These are phyloP conservation scores for Stigmatopora nigra DNA, from an alignment of 2,113 vertebrate species.

Conservation along the genomic window DNA sequence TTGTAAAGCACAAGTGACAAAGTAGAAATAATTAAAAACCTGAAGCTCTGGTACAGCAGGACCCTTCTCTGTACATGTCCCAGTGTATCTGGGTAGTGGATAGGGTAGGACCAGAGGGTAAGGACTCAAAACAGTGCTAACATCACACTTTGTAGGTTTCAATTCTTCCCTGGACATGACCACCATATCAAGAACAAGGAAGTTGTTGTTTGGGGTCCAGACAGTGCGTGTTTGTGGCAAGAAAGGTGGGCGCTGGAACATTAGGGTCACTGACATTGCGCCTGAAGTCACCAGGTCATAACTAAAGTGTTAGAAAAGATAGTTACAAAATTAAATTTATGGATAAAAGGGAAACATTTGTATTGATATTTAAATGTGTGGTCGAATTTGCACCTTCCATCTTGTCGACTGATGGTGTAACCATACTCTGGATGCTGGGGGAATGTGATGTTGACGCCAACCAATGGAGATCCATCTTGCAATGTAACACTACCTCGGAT, in stretches of 20 bases:
- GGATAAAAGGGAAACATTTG: not conserved
- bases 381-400: constrained; percentile 83
- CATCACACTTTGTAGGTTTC: constrained; percentile 75
- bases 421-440: constrained; percentile 88
- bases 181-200: constrained; percentile 88
- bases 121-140: constrained; percentile 81
- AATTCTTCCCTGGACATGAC: constrained; percentile 79
- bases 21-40: constrained; percentile 59
- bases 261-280: constrained; percentile 83
- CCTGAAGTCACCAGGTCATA: constrained; percentile 93
- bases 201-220: constrained; percentile 96
- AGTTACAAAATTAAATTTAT: not conserved
- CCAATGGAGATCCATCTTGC: constrained; percentile 85
- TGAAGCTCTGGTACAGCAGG: constrained; percentile 88
- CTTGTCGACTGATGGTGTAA: constrained; percentile 91
- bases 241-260: constrained; percentile 96
- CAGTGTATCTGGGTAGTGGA: constrained; percentile 85
- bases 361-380: constrained; percentile 6
- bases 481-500: constrained; percentile 86
- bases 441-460: constrained; percentile 96
- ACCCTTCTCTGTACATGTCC: constrained; percentile 86
- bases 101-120: constrained; percentile 91
- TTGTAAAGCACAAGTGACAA: not conserved
- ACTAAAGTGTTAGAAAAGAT: constrained; percentile 57
- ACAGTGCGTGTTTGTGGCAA: constrained; percentile 83